Base-by-base conservation (phyloP, 2,888 invertebrate species). In the Agonopterix heracliana region DNA sequence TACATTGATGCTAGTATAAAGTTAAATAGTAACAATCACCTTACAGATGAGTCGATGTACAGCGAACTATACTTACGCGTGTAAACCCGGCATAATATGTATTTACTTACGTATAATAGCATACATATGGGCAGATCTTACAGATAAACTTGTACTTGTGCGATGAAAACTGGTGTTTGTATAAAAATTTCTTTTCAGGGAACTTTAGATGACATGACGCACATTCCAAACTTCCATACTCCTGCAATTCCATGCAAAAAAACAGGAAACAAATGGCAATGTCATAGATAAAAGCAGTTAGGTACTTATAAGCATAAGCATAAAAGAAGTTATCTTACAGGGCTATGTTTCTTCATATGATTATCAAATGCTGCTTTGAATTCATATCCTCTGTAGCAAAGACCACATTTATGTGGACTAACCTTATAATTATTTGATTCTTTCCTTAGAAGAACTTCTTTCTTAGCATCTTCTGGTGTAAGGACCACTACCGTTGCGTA, bases 121-220 rank as follows among this genome's bases (percentile, higher is more conserved):
- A 70, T 8, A 66, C 49, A 43, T 73, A 72, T 0, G 70, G 54
- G 45, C 75, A 74, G 3, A 71, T 50, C 44, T 68, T 67, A 51
- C 75, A 74, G 40, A 48, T 58, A 47, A 66, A 74, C 50, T 74
- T 74, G 13, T 66, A 60, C 48, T 61, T 67, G 50, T 74, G 74
- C 13, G 59, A 58, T 0, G 60, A 57, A 1, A 63, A 53, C 1
- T 53, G 54, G 44, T 74, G 74, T 4, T 68, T 64, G 43, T 62
- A 60, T 10, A 73, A 44, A n/a, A 59, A 54, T 7, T 55, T 55
- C 34, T 61, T 60, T 38, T 59, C 56, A 0, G 60, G 60, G 41
- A 70, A 65, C 47, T 70, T 53, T 2, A 72, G 53, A 7, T 66
- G 65, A 38, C 72, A 72, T 8, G 64, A 47, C 0, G 70, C 68